Percentiles rank a stretch among this genome's conserved stretches.
Evolutionary conservation across 1,140 invertebrate species (phyloP).

Genomic region (Mya arenaria): DNA sequence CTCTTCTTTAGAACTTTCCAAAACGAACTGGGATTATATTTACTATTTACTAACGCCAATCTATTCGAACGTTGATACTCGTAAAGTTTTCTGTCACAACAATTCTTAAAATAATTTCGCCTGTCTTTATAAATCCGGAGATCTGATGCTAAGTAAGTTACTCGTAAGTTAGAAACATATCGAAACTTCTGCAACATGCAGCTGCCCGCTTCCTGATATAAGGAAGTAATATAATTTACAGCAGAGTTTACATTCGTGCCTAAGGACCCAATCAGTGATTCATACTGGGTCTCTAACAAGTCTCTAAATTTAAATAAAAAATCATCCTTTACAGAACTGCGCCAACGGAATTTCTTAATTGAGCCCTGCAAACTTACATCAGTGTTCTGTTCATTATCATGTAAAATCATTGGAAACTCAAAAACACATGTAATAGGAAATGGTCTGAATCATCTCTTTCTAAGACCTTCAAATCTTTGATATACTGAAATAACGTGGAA

Average conservation of each 20-base stretch:
- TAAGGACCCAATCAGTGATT: neutral
- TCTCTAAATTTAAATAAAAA: neutral
- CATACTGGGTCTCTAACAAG: neutral
- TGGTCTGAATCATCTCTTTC: slow-evolving; percentile 26
- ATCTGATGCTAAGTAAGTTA: neutral
- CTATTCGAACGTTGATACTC: neutral
- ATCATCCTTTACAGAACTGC: neutral
- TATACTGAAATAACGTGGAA: neutral
- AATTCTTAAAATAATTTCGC: slow-evolving; percentile 9
- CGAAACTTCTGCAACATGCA: neutral
- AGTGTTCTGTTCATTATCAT: neutral
- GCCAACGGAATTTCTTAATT: neutral
- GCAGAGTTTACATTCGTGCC: neutral
- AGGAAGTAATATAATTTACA: neutral
- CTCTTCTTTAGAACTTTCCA: slow-evolving; percentile 1
- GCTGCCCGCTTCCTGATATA: neutral
- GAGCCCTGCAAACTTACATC: neutral
- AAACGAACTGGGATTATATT: neutral
- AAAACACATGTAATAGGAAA: slow-evolving; percentile 29
- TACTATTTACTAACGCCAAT: neutral
- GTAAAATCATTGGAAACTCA: neutral
- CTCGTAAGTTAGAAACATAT: neutral
- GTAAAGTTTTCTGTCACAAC: neutral
- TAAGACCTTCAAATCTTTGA: neutral
- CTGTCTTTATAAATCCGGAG: neutral